phyloP scores from a whole-genome alignment of 2,888 invertebrate genomes.

The Lithophane leautieri region DNA sequence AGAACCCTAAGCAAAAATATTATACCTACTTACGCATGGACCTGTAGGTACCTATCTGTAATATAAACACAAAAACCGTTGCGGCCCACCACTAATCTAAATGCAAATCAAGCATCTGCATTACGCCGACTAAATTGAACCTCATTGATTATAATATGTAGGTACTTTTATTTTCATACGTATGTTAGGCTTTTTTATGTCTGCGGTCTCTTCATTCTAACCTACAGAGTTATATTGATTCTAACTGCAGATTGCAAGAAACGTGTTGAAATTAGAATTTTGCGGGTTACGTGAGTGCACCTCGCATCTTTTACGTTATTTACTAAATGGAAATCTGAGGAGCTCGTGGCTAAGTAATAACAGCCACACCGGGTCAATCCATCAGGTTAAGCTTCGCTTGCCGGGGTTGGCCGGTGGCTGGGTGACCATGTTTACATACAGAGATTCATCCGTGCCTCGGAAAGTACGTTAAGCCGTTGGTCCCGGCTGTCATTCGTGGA shows the following conservation, averaged over 20 bases:
- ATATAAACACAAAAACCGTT: slow-evolving; percentile 51
- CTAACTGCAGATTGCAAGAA: neutral
- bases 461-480: no score
- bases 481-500: no score
- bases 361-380: no score
- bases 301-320: neutral
- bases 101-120: slow-evolving; percentile 77
- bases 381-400: no score
- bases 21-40: neutral
- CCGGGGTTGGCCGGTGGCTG: no score
- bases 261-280: neutral
- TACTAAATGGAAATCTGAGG: no score
- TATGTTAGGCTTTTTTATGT: slow-evolving; percentile 19
- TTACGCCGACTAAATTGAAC: slow-evolving; percentile 71
- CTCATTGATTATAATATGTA: slow-evolving; percentile 68
- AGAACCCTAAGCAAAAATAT: neutral
- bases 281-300: neutral
- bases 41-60: neutral
- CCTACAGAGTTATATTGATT: neutral
- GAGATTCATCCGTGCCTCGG: no score
- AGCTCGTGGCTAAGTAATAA: no score
- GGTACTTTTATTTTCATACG: slow-evolving; percentile 50
- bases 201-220: neutral
- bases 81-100: slow-evolving; percentile 75
- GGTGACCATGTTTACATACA: no score